Conservation (phyloP, 2,888 invertebrate genomes). For the Koerneria pararmatus region DNA sequence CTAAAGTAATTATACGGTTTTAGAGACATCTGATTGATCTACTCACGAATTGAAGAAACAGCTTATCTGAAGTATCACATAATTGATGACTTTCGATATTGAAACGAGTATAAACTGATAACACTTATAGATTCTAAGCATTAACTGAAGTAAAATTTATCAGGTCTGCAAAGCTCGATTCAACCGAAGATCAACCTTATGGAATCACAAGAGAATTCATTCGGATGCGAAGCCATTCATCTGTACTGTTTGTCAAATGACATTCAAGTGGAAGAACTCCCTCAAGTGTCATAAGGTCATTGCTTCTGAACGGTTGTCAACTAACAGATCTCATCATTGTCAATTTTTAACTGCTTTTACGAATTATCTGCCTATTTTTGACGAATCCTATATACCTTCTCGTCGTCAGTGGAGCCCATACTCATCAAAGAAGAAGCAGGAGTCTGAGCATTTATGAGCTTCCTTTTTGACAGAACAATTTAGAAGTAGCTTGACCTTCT, state of each 20-base stretch:
- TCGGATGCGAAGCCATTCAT: slow-evolving; percentile 57
- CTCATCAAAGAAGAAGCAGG: too few relatives aligned
- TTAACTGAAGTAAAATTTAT: too few relatives aligned
- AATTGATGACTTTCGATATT: too few relatives aligned
- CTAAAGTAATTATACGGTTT: too few relatives aligned
- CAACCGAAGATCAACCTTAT: slow-evolving; percentile 59
- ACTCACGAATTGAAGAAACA: too few relatives aligned
- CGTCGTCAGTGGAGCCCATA: neutral
- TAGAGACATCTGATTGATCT: too few relatives aligned
- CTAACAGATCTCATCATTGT: slow-evolving; percentile 10
- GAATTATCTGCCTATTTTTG: neutral
- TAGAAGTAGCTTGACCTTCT: too few relatives aligned
- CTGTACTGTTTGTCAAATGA: slow-evolving; percentile 58
- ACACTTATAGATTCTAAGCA: too few relatives aligned
- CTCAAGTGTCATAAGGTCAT: slow-evolving; percentile 39
- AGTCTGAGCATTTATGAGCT: too few relatives aligned
- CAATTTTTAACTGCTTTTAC: slow-evolving; percentile 8
- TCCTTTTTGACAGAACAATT: too few relatives aligned
- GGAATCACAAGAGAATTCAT: slow-evolving; percentile 60
- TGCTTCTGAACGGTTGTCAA: slow-evolving; percentile 18
- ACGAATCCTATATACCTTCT: neutral
- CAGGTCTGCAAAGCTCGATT: slow-evolving; percentile 56
- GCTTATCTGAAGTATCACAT: too few relatives aligned
- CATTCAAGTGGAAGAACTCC: slow-evolving; percentile 60
- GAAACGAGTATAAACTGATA: too few relatives aligned